Conservation (phyloP, 2,888 invertebrate genomes). For the Polydrusus pterygomalis region DNA sequence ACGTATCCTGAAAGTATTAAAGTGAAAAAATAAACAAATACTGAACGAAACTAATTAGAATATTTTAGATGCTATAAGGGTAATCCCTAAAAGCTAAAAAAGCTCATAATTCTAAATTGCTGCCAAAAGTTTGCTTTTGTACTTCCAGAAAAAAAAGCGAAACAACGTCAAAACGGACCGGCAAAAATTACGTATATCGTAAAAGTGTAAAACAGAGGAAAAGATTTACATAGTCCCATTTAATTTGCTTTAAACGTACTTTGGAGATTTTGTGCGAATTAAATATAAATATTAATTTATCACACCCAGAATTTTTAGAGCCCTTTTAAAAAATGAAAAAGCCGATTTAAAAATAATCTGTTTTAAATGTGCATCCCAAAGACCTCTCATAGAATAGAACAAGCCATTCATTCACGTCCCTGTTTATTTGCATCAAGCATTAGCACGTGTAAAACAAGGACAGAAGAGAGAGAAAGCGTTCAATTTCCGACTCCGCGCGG, state of each 20-base stretch:
- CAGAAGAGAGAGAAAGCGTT: too few relatives aligned
- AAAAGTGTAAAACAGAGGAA: constrained; percentile 13
- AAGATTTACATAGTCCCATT: constrained; percentile 9
- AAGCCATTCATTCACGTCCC: too few relatives aligned
- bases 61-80: neutral
- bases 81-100: neutral
- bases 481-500: too few relatives aligned
- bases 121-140: neutral
- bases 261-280: constrained; percentile 1
- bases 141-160: constrained; percentile 6
- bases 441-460: too few relatives aligned
- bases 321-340: neutral
- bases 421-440: too few relatives aligned
- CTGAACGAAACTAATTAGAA: neutral
- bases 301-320: neutral
- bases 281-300: neutral
- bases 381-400: too few relatives aligned
- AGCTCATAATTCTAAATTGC: neutral
- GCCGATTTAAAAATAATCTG: too few relatives aligned
- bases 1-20: neutral
- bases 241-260: constrained; percentile 11
- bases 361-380: too few relatives aligned
- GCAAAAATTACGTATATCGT: constrained; percentile 28
- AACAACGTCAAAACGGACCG: constrained; percentile 6
- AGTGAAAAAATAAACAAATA: neutral